Evolutionary conservation across 2,113 vertebrate genomes (phyloP).

Genomic region (Pseudolaguvia tuberculata): DNA sequence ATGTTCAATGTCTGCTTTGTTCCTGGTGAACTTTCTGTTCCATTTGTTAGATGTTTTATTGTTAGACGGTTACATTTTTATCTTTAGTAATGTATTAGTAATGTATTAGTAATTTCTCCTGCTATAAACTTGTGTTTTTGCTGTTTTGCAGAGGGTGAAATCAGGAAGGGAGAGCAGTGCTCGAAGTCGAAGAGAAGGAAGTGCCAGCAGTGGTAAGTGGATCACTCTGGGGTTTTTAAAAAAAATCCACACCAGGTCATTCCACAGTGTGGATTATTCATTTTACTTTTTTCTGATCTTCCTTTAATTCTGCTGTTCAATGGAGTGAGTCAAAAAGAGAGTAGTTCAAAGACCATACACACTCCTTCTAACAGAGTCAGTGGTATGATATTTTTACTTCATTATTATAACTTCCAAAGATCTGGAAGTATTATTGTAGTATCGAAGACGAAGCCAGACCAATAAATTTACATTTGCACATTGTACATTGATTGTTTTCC

Average conservation of each 20-base stretch:
- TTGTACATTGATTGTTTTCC: no score
- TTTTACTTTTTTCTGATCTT: conserved; percentile 29
- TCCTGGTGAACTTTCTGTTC: conserved; percentile 30
- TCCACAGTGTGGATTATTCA: background rate
- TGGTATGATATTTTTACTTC: conserved; percentile 33
- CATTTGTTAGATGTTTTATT: background rate
- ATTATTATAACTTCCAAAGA: conserved; percentile 9
- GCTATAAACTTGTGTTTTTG: background rate
- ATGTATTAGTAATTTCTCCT: background rate
- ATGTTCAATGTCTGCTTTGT: background rate
- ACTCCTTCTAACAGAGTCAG: conserved; percentile 54
- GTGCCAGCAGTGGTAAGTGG: conserved; percentile 79
- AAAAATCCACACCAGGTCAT: background rate
- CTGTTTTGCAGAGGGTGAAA: conserved; percentile 75
- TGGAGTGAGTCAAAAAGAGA: conserved; percentile 36
- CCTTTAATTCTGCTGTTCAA: conserved; percentile 30
- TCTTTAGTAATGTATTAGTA: background rate
- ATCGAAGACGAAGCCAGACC: no score
- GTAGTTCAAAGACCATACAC: conserved; percentile 44
- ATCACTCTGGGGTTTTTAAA: no score
- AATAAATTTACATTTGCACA: no score
- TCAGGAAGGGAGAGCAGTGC: conserved; percentile 83
- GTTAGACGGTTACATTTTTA: background rate
- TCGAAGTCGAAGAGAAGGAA: conserved; percentile 77
- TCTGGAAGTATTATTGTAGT: background rate